Evolutionary conservation across 2,113 vertebrate species (phyloP), one percentile per base, ranked within the genome.

Genomic region (Dromaius novaehollandiae): DNA sequence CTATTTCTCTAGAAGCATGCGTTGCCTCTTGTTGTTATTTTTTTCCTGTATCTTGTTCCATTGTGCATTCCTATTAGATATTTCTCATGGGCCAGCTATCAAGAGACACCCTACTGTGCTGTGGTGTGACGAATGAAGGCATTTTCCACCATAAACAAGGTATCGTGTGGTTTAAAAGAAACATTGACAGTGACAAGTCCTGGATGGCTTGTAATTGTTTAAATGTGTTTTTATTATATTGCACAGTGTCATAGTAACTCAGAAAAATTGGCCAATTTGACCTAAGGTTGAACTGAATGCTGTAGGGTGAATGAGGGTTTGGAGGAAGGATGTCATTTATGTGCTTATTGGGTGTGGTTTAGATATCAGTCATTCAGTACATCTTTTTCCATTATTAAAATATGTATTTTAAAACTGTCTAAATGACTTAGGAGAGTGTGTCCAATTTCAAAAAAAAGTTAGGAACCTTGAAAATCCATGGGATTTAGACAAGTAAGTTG

Each of bases 61-160:
- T 68, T 96, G 88, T 91, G 76, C 76, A 17, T 89, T 96, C 95
- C 92, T 96, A 20, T 95, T 93, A 82, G 92, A 42, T 94, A 26
- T 55, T 80, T 96, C 96, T 96, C 60, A 2, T 46, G 93, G 90
- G 89, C 60, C 38, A 63, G 63, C 93, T 97, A 71, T 92, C 87
- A 36, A 80, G 83, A 76, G 90, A 61, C 75, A 68, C 65, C 28
- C 74, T 66, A 25, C 91, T 83, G 74, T 63, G 91, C 93, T 82
- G 63, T 87, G 88, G 53, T 83, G 87, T 96, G 95, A 82, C 66
- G 26, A 95, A 79, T 64, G 93, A 90, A 86, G 82, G 94, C 95
- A 70, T 96, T 92, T 97, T 96, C 89, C 69, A 44, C 89, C 61
- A 18, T 82, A 89, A 96, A 94, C 90, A 92, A 96, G 91, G 89